These are phyloP conservation scores for Etia nguti DNA, from an alignment of 2,113 vertebrate species.

Conservation along the genomic window DNA sequence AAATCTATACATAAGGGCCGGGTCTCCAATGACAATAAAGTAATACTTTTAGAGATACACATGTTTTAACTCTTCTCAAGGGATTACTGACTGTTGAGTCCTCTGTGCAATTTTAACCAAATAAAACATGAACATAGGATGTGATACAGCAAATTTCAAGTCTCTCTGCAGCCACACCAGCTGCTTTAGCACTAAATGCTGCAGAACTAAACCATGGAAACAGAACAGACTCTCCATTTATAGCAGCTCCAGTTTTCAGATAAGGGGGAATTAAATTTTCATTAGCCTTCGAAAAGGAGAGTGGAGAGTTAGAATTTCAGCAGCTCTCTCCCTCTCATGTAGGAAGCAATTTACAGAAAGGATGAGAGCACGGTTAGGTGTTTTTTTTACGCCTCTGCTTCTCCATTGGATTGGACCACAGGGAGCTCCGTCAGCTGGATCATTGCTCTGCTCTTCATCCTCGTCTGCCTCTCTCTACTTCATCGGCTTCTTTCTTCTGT, in stretches of 20 bases:
- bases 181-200: not conserved
- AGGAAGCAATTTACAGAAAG: not conserved
- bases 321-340: not conserved
- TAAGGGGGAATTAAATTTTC: conserved; percentile 45
- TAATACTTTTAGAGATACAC: not conserved
- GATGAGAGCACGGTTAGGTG: not conserved
- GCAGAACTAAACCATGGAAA: not conserved
- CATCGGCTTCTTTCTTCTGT: not conserved
- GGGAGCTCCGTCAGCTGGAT: conserved; percentile 27
- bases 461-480: not conserved
- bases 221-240: conserved; percentile 29
- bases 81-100: not conserved
- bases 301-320: conserved; percentile 42
- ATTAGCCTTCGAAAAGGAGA: conserved; percentile 46
- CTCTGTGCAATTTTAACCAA: not conserved
- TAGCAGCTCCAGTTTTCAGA: conserved; percentile 34
- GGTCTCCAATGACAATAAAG: not conserved
- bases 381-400: not conserved
- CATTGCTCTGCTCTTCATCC: not conserved
- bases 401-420: not conserved
- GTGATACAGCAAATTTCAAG: not conserved
- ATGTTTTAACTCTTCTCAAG: not conserved
- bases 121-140: not conserved
- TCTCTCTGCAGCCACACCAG: not conserved
- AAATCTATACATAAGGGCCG: fast-evolving